Evolutionary conservation across 2,113 vertebrate genomes (phyloP).

Genomic region (Hemichromis elongatus): DNA sequence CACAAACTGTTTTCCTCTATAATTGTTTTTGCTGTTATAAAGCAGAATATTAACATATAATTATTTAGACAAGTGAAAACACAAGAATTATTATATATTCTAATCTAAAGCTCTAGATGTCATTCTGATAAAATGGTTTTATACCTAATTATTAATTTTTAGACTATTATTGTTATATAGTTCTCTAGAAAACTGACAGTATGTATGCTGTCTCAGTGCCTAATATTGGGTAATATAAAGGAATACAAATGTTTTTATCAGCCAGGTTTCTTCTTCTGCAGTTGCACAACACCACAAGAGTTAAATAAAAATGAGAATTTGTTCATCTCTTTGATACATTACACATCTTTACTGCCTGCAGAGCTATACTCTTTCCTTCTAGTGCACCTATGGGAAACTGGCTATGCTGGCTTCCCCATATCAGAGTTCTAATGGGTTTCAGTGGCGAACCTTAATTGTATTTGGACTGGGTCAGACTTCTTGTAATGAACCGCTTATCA

Average conservation of each 20-base stretch:
- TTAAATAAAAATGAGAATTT: not conserved
- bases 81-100: not conserved
- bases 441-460: slow-evolving; percentile 52
- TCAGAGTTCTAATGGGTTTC: slow-evolving; percentile 42
- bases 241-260: not conserved
- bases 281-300: not conserved
- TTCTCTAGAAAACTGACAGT: not conserved
- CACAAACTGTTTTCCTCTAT: not conserved
- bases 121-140: not conserved
- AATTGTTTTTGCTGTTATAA: not conserved
- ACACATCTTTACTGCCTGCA: not conserved
- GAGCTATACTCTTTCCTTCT: not conserved
- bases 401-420: not conserved
- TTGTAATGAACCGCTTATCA: slow-evolving; percentile 60
- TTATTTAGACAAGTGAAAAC: not conserved
- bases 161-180: not conserved
- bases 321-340: not conserved
- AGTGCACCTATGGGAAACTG: not conserved
- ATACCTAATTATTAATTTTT: not conserved
- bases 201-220: not conserved
- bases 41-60: not conserved
- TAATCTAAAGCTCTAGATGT: not conserved
- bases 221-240: not conserved
- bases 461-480: slow-evolving; percentile 40
- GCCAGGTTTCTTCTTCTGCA: not conserved